Evolutionary conservation across 2,113 vertebrate genomes (phyloP), one percentile per base, ranked within the genome.

Genomic region (Oncorhynchus kisutch): DNA sequence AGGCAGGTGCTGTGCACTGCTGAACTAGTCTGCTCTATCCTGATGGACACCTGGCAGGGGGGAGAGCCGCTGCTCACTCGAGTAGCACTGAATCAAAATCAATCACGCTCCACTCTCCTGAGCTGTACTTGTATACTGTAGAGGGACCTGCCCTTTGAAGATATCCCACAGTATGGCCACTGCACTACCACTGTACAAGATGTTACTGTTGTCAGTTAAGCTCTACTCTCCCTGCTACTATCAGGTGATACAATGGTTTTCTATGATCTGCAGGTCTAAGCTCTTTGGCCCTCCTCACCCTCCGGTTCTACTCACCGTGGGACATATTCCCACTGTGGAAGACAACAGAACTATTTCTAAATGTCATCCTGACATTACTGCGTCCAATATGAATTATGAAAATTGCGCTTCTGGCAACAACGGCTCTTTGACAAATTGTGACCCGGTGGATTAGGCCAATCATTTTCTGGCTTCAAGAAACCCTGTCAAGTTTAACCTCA

Each of bases 91-190:
- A 51, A 31, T 18, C 27, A 14, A 79, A 60, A 67, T 70, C 70
- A 67, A n/a, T 66, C 74, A 86, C 75, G 39, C 51, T 54, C 60
- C 62, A 18, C n/a, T 78, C 59, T 76, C 69, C 34, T 79, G 80
- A 74, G 78, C 80, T 82, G 72, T 66, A 74, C 80, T 74, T 78
- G 49, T 68, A 65, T 70, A 71, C 60, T 51, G 51, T 54, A 69
- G 67, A 64, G 60, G 74, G 25, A 67, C 69, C 69, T 71, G 73
- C 29, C 72, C 69, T 76, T 76, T 65, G 71, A 80, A 68, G 73
- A 69, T 67, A 74, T 68, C 71, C 70, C 51, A 54, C 27, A 69
- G 64, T 31, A 73, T 31, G 70, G 13, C 13, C 51, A 71, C 51
- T 31, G 54, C 51, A 78, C 18, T 16, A 18, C 13, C 51, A 54